Evolutionary conservation across 2,113 vertebrate genomes (phyloP).

Genomic region (Tylochromis polylepis): DNA sequence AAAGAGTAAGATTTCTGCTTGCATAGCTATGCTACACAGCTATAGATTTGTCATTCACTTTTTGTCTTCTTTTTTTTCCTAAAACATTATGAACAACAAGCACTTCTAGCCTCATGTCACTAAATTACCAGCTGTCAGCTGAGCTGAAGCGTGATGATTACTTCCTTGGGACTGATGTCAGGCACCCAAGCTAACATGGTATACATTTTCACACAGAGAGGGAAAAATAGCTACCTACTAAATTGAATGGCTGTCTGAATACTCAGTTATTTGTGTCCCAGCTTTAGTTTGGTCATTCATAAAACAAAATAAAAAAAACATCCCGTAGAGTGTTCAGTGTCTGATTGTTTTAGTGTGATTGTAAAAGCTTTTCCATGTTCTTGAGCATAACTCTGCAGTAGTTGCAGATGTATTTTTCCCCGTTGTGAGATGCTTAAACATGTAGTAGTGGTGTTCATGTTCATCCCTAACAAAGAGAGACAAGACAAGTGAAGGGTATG

Average conservation of each 20-base stretch:
- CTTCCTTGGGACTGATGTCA: neutral
- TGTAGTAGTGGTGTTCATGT: neutral
- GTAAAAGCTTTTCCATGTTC: slow-evolving; percentile 60
- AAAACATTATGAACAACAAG: neutral
- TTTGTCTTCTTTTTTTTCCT: neutral
- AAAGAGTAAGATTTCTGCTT: neutral
- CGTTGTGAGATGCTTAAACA: neutral
- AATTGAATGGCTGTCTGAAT: neutral
- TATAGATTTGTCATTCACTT: neutral
- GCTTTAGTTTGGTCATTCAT: neutral
- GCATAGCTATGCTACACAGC: neutral
- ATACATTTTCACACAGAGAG: neutral
- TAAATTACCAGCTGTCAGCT: neutral
- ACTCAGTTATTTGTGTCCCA: neutral
- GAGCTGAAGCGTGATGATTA: neutral
- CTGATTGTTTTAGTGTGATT: neutral
- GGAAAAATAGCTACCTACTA: neutral
- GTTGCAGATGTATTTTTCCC: neutral
- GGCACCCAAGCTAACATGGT: neutral
- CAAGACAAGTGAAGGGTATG: neutral
- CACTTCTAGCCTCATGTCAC: neutral
- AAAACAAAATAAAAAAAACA: neutral
- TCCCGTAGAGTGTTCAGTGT: neutral
- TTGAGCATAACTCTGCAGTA: neutral
- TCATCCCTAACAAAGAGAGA: neutral